Evolutionary conservation across 2,888 invertebrate genomes (phyloP).

Genomic region (Cephus nigrinus): DNA sequence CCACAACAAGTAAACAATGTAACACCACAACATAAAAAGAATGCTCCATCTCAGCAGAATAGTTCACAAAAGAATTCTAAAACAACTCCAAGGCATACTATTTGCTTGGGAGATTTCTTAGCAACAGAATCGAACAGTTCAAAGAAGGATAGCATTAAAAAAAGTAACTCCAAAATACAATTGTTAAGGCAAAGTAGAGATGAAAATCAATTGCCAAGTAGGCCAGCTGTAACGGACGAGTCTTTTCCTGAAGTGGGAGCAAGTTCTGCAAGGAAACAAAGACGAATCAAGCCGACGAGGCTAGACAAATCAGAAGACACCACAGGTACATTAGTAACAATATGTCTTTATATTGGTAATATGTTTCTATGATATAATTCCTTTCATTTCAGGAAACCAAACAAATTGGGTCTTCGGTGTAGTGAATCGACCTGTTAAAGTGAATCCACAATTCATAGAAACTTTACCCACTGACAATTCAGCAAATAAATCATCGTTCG

Average conservation of each 20-base stretch:
- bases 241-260: slow-evolving; percentile 29
- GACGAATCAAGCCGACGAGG: slow-evolving; percentile 53
- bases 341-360: background rate
- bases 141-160: slow-evolving; percentile 34
- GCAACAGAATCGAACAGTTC: slow-evolving; percentile 28
- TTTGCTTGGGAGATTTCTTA: slow-evolving; percentile 48
- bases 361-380: background rate
- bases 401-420: slow-evolving; percentile 43
- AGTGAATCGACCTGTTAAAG: slow-evolving; percentile 41
- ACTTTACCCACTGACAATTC: slow-evolving; percentile 42
- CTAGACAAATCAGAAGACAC: slow-evolving; percentile 37
- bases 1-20: slow-evolving; percentile 17
- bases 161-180: slow-evolving; percentile 19
- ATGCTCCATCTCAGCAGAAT: slow-evolving; percentile 28
- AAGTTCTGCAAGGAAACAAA: slow-evolving; percentile 27
- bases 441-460: slow-evolving; percentile 50
- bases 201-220: slow-evolving; percentile 5
- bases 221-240: slow-evolving; percentile 20
- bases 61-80: slow-evolving; percentile 35
- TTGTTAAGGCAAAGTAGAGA: slow-evolving; percentile 12
- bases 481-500: slow-evolving; percentile 39
- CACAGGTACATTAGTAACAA: slow-evolving; percentile 32
- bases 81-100: slow-evolving; percentile 29
- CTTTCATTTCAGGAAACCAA: slow-evolving; percentile 28
- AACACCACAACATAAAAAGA: slow-evolving; percentile 15